Percentiles rank a stretch among this genome's conserved stretches.
Conservation (phyloP, 2,113 vertebrate species). For the Gambusia holbrooki region DNA sequence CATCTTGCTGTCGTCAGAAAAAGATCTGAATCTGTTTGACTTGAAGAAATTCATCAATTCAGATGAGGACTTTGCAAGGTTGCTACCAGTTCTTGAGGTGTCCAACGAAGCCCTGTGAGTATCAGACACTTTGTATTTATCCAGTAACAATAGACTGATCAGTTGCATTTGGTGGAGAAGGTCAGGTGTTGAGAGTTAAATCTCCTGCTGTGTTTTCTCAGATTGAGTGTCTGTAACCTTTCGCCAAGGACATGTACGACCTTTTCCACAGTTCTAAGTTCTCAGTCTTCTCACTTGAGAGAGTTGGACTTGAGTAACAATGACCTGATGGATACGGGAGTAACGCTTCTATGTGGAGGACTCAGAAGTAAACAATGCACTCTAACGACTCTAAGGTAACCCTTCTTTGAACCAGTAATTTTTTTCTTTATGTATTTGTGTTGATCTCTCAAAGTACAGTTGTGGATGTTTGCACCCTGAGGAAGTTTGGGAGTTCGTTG, state of each 20-base stretch:
- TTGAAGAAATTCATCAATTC: neutral
- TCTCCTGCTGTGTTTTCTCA: neutral
- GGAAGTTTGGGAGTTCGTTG: no score
- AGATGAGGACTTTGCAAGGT: neutral
- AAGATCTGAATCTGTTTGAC: neutral
- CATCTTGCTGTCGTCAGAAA: neutral
- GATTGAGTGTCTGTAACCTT: neutral
- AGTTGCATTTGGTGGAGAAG: neutral
- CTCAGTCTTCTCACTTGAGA: neutral
- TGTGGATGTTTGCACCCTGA: no score
- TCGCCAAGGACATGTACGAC: neutral
- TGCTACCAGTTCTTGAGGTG: neutral
- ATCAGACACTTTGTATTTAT: no score
- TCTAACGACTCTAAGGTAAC: neutral
- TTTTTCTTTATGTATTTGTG: no score
- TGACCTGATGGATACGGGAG: neutral
- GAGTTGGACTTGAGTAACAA: neutral
- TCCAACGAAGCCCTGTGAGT: conserved; percentile 3
- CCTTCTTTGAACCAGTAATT: no score
- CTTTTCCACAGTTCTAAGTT: conserved; percentile 8
- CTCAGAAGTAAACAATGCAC: neutral
- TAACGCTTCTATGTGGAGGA: neutral
- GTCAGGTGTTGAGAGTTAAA: neutral
- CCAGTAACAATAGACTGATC: neutral
- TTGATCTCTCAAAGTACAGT: no score